Evolutionary conservation across 2,888 invertebrate genomes (phyloP), one percentile per base, ranked within the genome.

Genomic region (Epirrhoe tristata): DNA sequence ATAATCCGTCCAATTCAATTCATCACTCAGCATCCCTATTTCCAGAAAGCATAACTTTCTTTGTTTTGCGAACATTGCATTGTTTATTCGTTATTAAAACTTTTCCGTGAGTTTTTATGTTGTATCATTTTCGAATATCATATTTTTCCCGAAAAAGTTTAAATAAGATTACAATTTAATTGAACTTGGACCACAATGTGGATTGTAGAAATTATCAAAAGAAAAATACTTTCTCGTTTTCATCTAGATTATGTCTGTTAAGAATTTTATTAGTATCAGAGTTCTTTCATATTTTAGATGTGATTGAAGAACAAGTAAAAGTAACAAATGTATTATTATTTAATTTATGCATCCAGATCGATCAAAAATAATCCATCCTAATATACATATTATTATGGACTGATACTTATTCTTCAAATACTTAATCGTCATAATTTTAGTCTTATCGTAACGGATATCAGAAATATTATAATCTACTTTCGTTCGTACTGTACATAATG

Each of bases 1-100:
- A 51, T 58, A 48, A 64, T 54, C 55, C 56, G 34, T 43, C 46
- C 54, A 43, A 34, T 39, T 36, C n/a, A 57, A 24, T 55, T 55
- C 58, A 58, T 55, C 55, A 32, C 7, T 32, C 32, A 50, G 59
- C 55, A 59, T 56, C 51, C 17, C 55, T 56, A 51, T 34, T 39
- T 43, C 81, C 80, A 74, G 75, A 83, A 86, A 88, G 86, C 84
- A 84, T 86, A 84, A 59, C 84, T 84, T 88, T 84, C 82, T 85
- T 87, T 85, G 86, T 84, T 82, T 79, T 51, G 76, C 70, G 75
- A 80, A 78, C 81, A 83, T 82, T 83, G 85, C 84, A 82, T 79
- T 78, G 79, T 78, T 78, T 78, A 79, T 84, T 78, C 71, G 77
- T 79, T 81, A 82, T 81, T 82, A 81, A 82, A 80, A 77, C 72